A percentile compares a stretch with the other conserved stretches of the same genome.
phyloP scores from a whole-genome alignment of 2,888 invertebrate genomes.

The Tholera decimalis region DNA sequence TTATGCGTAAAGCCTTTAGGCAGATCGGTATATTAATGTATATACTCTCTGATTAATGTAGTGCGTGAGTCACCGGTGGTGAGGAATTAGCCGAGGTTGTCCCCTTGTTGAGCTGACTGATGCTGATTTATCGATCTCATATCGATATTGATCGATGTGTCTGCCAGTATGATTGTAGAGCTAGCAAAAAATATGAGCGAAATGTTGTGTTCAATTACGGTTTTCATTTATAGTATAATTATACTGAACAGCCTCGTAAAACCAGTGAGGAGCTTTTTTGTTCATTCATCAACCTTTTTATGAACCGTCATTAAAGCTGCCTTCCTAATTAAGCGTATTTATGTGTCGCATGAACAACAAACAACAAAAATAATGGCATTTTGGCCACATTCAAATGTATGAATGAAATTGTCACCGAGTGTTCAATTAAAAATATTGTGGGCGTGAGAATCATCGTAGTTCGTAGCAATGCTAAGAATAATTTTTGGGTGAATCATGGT shows the following conservation, averaged over 20 bases:
- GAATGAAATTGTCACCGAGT: conserved; percentile 58
- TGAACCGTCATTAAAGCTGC: conserved; percentile 14
- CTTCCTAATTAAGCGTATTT: conserved; percentile 12
- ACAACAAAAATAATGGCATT: conserved; percentile 11
- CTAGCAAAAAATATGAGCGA: conserved; percentile 60
- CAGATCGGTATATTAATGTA: conserved; percentile 81
- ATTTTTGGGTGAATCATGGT: conserved; percentile 82
- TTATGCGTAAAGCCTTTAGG: conserved; percentile 88
- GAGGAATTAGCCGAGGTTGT: conserved; percentile 82
- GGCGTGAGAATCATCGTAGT: conserved; percentile 79
- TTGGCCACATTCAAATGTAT: conserved; percentile 34
- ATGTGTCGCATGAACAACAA: background rate
- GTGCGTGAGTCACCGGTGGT: conserved; percentile 80
- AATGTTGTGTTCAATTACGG: conserved; percentile 51
- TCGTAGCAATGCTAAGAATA: conserved; percentile 88
- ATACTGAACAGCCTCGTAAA: conserved; percentile 38
- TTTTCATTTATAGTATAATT: conserved; percentile 49
- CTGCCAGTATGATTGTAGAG: conserved; percentile 73
- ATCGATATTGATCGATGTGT: conserved; percentile 86
- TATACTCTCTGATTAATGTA: no score
- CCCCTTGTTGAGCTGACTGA: conserved; percentile 84
- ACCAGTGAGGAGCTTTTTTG: conserved; percentile 22
- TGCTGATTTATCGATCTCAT: conserved; percentile 86
- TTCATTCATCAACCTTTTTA: conserved; percentile 31
- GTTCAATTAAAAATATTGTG: conserved; percentile 71